Percentiles rank a stretch among this genome's conserved stretches.
Conservation (phyloP, 2,113 vertebrate species). For the Anguilla rostrata region DNA sequence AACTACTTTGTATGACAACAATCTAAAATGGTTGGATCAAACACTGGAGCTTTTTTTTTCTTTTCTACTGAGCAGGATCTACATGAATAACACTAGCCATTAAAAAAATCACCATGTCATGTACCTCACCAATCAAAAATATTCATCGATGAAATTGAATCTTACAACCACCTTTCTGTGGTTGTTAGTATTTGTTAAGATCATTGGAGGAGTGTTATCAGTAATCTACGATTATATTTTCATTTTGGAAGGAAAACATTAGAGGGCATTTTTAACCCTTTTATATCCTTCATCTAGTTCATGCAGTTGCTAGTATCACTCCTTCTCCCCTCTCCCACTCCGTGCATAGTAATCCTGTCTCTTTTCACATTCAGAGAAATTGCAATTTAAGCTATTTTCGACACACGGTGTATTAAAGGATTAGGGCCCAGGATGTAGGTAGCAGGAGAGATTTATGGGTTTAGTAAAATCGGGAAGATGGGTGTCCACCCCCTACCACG, state of each 20-base stretch:
- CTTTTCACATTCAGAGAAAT: conserved; percentile 57
- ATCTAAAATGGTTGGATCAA: background rate
- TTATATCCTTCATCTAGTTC: background rate
- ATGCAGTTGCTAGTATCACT: background rate
- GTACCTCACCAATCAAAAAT: background rate
- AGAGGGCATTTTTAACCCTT: background rate
- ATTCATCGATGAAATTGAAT: background rate
- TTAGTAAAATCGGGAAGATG: conserved; percentile 52
- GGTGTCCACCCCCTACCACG: conserved; percentile 45
- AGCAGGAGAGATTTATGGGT: conserved; percentile 53
- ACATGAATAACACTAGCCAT: background rate
- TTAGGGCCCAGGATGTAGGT: conserved; percentile 61
- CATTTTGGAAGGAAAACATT: background rate
- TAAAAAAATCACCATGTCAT: background rate
- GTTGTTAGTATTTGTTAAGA: background rate
- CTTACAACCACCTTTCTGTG: background rate
- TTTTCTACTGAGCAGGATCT: background rate
- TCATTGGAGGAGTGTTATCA: background rate
- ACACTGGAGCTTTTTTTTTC: too few species aligned
- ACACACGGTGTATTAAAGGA: conserved; percentile 65
- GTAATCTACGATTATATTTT: background rate
- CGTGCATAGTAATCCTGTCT: conserved; percentile 54
- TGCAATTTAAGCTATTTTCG: conserved; percentile 65
- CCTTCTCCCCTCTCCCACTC: conserved; percentile 27
- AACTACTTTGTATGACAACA: background rate